These are phyloP conservation scores for Himalopsyche kuldschensis DNA, from an alignment of 2,888 invertebrate genomes.

Conservation along the genomic window DNA sequence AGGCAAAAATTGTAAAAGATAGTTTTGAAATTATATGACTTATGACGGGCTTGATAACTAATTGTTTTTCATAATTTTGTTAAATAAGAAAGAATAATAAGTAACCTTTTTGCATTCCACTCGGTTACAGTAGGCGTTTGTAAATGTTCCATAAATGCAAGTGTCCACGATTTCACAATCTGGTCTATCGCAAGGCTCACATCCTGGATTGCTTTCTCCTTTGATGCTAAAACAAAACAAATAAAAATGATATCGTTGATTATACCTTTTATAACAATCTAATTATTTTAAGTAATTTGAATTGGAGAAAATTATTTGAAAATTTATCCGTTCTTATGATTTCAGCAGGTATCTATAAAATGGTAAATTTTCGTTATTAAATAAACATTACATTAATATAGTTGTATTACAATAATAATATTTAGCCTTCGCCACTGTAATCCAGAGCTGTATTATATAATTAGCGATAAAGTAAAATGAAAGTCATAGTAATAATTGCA, in stretches of 20 bases:
- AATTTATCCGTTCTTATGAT: too few relatives aligned
- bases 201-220: conserved; percentile 20
- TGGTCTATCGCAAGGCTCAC: conserved; percentile 22
- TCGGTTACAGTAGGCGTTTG: conserved; percentile 26
- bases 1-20: too few relatives aligned
- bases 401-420: too few relatives aligned
- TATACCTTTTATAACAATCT: too few relatives aligned
- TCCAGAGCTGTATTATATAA: not conserved
- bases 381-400: too few relatives aligned
- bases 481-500: not conserved
- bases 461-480: not conserved
- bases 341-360: too few relatives aligned
- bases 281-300: too few relatives aligned
- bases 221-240: conserved; percentile 23
- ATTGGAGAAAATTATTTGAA: too few relatives aligned
- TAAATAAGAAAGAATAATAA: not conserved
- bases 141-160: conserved; percentile 27
- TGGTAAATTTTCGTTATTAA: too few relatives aligned
- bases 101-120: conserved; percentile 29
- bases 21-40: too few relatives aligned
- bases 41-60: too few relatives aligned
- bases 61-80: too few relatives aligned
- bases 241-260: not conserved
- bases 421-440: not conserved
- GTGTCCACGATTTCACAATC: conserved; percentile 26